Evolutionary conservation across 2,888 invertebrate species (phyloP).

Genomic region (Aquatica leii): DNA sequence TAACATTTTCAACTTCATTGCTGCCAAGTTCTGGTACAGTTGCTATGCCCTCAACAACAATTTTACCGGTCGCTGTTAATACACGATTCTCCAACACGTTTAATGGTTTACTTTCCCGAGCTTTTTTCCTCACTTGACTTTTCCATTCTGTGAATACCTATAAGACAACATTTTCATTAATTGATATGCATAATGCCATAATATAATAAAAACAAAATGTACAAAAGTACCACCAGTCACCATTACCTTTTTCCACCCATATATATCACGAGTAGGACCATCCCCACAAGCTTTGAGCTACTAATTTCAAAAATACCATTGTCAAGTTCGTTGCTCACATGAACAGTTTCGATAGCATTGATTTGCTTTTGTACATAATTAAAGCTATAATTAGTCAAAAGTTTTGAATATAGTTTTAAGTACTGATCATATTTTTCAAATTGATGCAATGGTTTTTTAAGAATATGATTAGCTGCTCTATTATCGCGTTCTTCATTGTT

Average conservation of each 20-base stretch:
- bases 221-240: too few relatives aligned
- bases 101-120: not conserved
- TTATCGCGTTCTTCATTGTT: not conserved
- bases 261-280: conserved; percentile 1
- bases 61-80: not conserved
- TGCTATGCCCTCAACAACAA: not conserved
- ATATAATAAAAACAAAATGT: not conserved
- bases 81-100: not conserved
- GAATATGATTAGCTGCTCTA: not conserved
- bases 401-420: not conserved
- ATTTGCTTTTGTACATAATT: too few relatives aligned
- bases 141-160: conserved; percentile 1
- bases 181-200: not conserved
- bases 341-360: not conserved
- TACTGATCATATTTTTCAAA: not conserved
- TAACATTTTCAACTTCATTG: not conserved
- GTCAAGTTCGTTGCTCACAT: not conserved
- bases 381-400: too few relatives aligned
- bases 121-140: not conserved
- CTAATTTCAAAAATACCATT: not conserved
- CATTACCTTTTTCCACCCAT: conserved; percentile 8
- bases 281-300: not conserved
- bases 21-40: not conserved
- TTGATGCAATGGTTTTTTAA: not conserved
- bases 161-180: not conserved